Percentiles rank a stretch among this genome's conserved stretches.
Conservation (phyloP, 2,113 vertebrate species). For the Triplophysa siluroides region DNA sequence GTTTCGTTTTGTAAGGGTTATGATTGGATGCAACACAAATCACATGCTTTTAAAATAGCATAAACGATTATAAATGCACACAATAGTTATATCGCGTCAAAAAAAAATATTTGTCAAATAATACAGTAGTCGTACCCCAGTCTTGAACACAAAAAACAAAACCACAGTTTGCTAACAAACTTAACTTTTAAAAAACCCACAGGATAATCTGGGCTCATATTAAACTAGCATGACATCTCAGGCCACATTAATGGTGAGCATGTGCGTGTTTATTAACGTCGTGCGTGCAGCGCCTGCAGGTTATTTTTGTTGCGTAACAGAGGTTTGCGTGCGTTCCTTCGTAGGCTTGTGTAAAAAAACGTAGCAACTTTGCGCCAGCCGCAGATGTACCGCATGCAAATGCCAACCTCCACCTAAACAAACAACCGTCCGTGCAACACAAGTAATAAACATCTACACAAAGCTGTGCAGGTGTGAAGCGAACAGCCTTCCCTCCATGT, state of each 20-base stretch:
- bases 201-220: neutral
- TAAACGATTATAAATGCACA: too few species aligned
- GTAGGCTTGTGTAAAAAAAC: neutral
- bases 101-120: too few species aligned
- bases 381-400: neutral
- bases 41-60: neutral
- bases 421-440: neutral
- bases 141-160: neutral
- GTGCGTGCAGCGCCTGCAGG: neutral
- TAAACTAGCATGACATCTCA: neutral
- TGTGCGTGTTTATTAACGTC: neutral
- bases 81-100: too few species aligned
- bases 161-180: neutral
- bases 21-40: too few species aligned
- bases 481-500: conserved; percentile 53
- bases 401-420: neutral
- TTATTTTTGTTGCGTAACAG: neutral
- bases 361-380: neutral
- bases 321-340: neutral
- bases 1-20: too few species aligned
- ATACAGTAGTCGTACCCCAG: neutral
- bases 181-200: neutral
- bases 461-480: conserved; percentile 40
- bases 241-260: neutral
- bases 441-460: conserved; percentile 39